These are phyloP conservation scores for Caenorhabditis angaria DNA, from an alignment of 2,888 invertebrate species.

Conservation along the genomic window DNA sequence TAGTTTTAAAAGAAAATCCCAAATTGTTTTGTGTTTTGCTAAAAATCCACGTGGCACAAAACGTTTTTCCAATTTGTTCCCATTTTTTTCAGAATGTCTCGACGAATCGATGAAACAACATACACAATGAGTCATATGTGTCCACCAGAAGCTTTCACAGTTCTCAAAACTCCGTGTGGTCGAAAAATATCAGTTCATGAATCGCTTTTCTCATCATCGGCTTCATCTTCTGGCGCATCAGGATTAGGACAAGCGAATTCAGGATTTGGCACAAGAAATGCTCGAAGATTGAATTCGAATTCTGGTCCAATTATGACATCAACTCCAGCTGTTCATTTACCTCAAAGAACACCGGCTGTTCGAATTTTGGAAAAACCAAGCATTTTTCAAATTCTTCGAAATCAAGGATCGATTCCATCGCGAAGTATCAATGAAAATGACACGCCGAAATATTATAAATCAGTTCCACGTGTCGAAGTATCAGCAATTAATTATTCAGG, in stretches of 20 bases:
- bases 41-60: no score
- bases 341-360: conserved; percentile 23
- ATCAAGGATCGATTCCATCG: conserved; percentile 41
- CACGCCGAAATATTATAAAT: conserved; percentile 42
- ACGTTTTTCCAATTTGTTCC: no score
- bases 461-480: conserved; percentile 41
- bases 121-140: conserved; percentile 44
- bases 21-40: no score
- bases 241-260: no score
- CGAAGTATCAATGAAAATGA: conserved; percentile 38
- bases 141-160: conserved; percentile 42
- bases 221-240: conserved; percentile 6
- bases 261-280: no score
- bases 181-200: conserved; percentile 23
- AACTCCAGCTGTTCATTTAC: conserved; percentile 11
- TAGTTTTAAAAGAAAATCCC: no score
- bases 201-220: conserved; percentile 8
- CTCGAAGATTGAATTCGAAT: neutral
- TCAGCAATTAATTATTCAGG: conserved; percentile 44
- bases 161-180: conserved; percentile 31
- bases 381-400: conserved; percentile 6
- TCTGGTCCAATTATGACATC: conserved; percentile 7
- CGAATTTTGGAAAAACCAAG: conserved; percentile 7
- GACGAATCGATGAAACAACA: conserved; percentile 30
- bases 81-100: conserved; percentile 28